Conservation (phyloP, 2,113 vertebrate genomes). For the Lepus timidus region DNA sequence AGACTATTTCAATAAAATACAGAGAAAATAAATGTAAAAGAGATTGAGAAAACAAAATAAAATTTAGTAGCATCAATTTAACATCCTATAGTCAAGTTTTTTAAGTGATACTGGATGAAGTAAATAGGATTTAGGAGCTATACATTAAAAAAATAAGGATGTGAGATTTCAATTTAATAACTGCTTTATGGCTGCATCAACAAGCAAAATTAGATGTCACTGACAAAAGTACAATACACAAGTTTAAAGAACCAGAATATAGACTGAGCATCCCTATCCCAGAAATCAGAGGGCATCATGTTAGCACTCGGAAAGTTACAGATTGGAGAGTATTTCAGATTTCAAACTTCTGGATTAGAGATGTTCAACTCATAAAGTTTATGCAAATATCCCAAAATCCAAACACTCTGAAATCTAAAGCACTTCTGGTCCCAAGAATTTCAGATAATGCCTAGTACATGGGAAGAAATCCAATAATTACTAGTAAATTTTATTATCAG, state of each 20-base stretch:
- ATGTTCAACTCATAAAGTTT: too few relatives aligned
- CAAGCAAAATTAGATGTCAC: neutral
- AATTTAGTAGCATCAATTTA: neutral
- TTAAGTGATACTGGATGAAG: neutral
- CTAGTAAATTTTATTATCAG: neutral
- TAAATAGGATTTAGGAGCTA: neutral
- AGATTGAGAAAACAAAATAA: neutral
- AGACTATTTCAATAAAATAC: neutral
- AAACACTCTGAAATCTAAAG: too few relatives aligned
- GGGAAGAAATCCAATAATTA: conserved; percentile 18
- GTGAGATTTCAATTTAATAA: neutral
- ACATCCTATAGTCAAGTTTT: neutral
- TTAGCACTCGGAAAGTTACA: too few relatives aligned
- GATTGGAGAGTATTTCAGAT: too few relatives aligned
- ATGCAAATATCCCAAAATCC: too few relatives aligned
- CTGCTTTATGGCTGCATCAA: neutral
- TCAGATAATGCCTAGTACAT: neutral
- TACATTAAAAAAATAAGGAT: neutral
- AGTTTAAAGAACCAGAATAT: neutral
- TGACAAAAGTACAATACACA: neutral
- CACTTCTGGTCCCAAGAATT: neutral
- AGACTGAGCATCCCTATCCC: neutral
- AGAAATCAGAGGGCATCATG: too few relatives aligned
- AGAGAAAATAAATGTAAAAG: neutral
- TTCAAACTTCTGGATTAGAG: too few relatives aligned